Percentiles rank a stretch among this genome's conserved stretches.
These are phyloP conservation scores for Chaenocephalus aceratus DNA, from an alignment of 2,113 vertebrate species.

Conservation along the genomic window DNA sequence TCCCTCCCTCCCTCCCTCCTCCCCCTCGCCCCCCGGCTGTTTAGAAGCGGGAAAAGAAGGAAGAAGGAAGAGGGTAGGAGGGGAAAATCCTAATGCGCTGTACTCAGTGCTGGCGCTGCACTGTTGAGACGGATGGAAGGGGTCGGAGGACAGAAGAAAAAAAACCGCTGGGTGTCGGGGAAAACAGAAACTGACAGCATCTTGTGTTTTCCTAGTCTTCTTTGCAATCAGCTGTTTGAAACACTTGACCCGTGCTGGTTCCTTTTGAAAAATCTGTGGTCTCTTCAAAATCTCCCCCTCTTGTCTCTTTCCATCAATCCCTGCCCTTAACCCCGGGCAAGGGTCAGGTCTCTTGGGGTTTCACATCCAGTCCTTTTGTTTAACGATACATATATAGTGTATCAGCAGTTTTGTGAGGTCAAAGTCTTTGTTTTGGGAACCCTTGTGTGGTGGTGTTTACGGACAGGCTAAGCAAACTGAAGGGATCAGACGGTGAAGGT, in stretches of 20 bases:
- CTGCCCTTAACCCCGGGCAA: neutral
- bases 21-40: neutral
- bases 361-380: conserved; percentile 30
- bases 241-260: conserved; percentile 7
- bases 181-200: conserved; percentile 29
- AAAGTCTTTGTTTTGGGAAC: conserved; percentile 29
- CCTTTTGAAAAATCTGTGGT: conserved; percentile 3
- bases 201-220: neutral
- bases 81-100: conserved; percentile 67
- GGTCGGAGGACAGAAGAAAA: conserved; percentile 30
- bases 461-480: conserved; percentile 39
- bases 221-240: conserved; percentile 23
- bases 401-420: conserved; percentile 7
- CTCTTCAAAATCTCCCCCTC: neutral
- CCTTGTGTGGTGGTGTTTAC: conserved; percentile 25
- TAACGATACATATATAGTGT: neutral
- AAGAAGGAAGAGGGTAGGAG: conserved; percentile 32
- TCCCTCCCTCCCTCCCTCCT: neutral
- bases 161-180: conserved; percentile 25
- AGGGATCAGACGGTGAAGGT: conserved; percentile 43
- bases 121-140: conserved; percentile 39
- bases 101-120: conserved; percentile 71
- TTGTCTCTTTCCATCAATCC: conserved; percentile 6
- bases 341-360: conserved; percentile 36
- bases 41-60: conserved; percentile 48